Evolutionary conservation across 2,888 invertebrate species (phyloP).

Genomic region (Cistogaster globosa): DNA sequence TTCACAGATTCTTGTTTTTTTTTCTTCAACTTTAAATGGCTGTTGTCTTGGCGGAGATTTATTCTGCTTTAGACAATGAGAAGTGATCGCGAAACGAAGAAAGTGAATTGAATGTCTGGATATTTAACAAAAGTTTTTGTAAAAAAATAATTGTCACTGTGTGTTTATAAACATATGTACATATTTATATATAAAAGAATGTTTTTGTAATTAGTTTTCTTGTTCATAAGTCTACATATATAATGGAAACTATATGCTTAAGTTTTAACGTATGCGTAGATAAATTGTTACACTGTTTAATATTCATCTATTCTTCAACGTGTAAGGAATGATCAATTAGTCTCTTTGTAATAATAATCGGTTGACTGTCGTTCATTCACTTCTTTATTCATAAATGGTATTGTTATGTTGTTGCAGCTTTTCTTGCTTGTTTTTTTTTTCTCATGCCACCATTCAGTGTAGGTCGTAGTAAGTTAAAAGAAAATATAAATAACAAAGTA

Average conservation of each 20-base stretch:
- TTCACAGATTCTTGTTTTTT: conserved; percentile 46
- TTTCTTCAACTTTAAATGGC: conserved; percentile 8
- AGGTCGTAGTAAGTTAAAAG: conserved; percentile 23
- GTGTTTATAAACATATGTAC: neutral
- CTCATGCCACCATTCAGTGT: conserved; percentile 16
- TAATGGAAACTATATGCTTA: neutral
- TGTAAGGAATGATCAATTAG: conserved; percentile 66
- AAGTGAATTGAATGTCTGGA: conserved; percentile 61
- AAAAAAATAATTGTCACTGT: conserved; percentile 35
- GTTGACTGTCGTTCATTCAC: conserved; percentile 59
- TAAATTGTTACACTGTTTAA: conserved; percentile 34
- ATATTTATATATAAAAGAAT: neutral
- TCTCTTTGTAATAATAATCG: conserved; percentile 45
- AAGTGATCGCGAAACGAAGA: conserved; percentile 46
- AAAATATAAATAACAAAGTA: conserved; percentile 41
- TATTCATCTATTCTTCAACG: conserved; percentile 50
- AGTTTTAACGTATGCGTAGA: conserved; percentile 12
- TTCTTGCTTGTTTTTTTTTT: neutral
- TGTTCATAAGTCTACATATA: neutral
- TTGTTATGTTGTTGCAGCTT: conserved; percentile 39
- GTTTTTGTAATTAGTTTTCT: conserved; percentile 6
- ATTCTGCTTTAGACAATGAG: conserved; percentile 48
- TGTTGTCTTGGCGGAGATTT: conserved; percentile 25
- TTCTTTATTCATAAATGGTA: conserved; percentile 53
- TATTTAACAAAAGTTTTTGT: conserved; percentile 29